These are phyloP conservation scores for Temnothorax curvispinosus DNA, from an alignment of 1,140 invertebrate species.

Conservation along the genomic window DNA sequence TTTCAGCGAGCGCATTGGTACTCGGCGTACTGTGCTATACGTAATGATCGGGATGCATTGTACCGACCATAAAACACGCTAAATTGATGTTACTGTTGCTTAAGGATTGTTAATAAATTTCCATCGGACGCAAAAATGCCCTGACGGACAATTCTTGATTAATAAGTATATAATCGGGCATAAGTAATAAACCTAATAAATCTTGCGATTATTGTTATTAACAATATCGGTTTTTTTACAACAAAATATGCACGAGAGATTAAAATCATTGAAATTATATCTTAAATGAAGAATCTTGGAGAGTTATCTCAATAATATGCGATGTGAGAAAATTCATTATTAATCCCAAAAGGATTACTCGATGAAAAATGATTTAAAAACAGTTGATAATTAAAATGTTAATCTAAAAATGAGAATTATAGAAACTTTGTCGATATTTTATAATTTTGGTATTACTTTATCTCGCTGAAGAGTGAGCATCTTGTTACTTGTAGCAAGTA, in stretches of 20 bases:
- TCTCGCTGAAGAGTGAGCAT: not conserved
- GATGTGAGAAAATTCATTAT: not conserved
- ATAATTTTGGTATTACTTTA: not conserved
- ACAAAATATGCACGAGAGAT: not conserved
- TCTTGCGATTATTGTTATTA: not conserved
- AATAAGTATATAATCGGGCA: not conserved
- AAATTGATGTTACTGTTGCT: not conserved
- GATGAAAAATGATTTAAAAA: not conserved
- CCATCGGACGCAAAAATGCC: not conserved
- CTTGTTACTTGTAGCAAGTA: not conserved
- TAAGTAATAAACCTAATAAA: not conserved
- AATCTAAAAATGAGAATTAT: not conserved
- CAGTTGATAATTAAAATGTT: not conserved
- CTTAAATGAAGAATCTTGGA: not conserved
- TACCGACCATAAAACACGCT: not conserved
- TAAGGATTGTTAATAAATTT: not conserved
- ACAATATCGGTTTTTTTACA: not conserved
- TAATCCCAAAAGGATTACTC: not conserved
- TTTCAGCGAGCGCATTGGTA: slow-evolving; percentile 29
- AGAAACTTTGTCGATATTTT: not conserved
- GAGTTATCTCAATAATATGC: not conserved
- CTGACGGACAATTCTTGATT: not conserved
- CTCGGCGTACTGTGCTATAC: not conserved
- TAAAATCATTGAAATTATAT: not conserved
- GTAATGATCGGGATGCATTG: slow-evolving; percentile 29